These are phyloP conservation scores for Bovichtus variegatus DNA, from an alignment of 2,797 vertebrate species.

Conservation along the genomic window DNA sequence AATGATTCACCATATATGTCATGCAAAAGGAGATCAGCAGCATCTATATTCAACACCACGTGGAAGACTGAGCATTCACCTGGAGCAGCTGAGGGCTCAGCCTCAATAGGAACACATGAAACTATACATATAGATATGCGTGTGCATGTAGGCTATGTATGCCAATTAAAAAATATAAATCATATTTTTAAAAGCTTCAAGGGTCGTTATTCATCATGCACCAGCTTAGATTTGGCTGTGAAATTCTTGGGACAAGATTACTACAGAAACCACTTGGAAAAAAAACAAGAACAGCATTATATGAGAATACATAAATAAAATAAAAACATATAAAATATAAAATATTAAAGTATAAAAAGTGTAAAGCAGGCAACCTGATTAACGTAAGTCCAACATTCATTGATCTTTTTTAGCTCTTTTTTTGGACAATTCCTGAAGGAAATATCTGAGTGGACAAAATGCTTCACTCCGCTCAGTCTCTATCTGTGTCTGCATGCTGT, in stretches of 20 bases:
- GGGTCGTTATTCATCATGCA: background rate
- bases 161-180: background rate
- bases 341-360: background rate
- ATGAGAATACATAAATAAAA: background rate
- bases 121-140: background rate
- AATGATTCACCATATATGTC: conserved; percentile 70
- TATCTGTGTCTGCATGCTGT: no score
- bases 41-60: conserved; percentile 3
- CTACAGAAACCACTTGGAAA: background rate
- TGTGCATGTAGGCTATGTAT: background rate
- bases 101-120: background rate
- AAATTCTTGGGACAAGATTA: background rate
- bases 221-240: background rate
- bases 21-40: conserved; percentile 34
- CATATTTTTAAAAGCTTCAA: background rate
- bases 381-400: background rate
- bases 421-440: background rate
- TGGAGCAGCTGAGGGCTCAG: conserved; percentile 11
- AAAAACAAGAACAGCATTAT: background rate
- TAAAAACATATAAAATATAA: background rate
- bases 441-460: background rate
- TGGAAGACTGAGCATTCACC: conserved; percentile 22
- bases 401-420: background rate
- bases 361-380: background rate
- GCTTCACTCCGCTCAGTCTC: background rate